phyloP scores from a whole-genome alignment of 2,113 vertebrate genomes.

The Pampusana beccarii region DNA sequence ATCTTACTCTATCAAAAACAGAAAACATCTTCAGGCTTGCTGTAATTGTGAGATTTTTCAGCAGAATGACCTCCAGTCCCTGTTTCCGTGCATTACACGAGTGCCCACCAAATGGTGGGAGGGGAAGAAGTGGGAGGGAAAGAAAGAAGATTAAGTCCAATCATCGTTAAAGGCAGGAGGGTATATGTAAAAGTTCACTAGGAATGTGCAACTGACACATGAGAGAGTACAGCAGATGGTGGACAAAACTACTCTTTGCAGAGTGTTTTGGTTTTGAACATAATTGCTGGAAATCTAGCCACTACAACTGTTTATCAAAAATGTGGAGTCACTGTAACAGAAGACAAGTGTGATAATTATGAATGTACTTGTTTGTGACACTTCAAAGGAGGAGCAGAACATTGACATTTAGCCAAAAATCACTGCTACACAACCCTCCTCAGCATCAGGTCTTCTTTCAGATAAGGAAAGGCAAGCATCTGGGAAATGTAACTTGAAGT shows the following conservation, averaged over 20 bases:
- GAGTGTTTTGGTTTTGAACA: not conserved
- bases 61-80: not conserved
- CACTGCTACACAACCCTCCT: not conserved
- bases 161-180: not conserved
- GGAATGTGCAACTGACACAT: not conserved
- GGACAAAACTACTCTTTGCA: not conserved
- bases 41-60: not conserved
- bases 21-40: not conserved
- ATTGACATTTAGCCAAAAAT: not conserved
- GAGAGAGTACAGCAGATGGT: not conserved
- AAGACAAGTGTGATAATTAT: not conserved
- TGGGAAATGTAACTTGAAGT: not conserved
- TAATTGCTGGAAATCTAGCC: slow-evolving; percentile 14
- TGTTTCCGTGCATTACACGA: not conserved
- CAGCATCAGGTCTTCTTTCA: not conserved
- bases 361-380: not conserved
- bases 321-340: slow-evolving; percentile 11
- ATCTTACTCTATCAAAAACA: not conserved
- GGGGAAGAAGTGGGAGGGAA: not conserved
- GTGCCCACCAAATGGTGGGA: not conserved
- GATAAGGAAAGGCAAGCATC: not conserved
- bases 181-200: not conserved
- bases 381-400: not conserved
- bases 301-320: slow-evolving; percentile 47
- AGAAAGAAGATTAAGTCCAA: not conserved